These are phyloP conservation scores for Monoplex corrugatus DNA, from an alignment of 2,888 invertebrate genomes.

Conservation along the genomic window DNA sequence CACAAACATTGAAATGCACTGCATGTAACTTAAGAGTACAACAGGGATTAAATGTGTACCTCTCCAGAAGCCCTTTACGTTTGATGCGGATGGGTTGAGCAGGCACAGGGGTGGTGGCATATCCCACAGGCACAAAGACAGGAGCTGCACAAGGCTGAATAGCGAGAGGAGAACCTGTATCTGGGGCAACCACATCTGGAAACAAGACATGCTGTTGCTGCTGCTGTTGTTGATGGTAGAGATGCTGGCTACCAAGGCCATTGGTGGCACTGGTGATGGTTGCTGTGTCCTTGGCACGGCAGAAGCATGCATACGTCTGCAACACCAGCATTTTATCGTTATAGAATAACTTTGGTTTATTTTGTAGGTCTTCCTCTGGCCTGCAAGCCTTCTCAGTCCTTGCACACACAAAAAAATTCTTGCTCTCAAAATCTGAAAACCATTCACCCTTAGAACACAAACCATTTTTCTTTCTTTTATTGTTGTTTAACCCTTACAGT, in stretches of 20 bases:
- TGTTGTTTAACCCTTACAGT: no score
- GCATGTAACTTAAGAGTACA: no score
- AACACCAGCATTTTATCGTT: no score
- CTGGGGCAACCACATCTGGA: conserved; percentile 72
- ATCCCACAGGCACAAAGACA: conserved; percentile 66
- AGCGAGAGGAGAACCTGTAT: conserved; percentile 68
- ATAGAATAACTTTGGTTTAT: no score
- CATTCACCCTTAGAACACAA: no score
- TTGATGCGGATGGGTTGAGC: conserved; percentile 74
- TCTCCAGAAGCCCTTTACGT: conserved; percentile 77
- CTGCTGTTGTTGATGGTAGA: conserved; percentile 39
- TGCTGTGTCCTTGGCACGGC: conserved; percentile 58
- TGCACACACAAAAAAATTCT: no score
- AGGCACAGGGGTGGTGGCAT: conserved; percentile 69
- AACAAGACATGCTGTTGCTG: conserved; percentile 72
- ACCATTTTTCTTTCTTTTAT: no score
- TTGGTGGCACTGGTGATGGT: conserved; percentile 59
- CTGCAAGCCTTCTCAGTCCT: no score
- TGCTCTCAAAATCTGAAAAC: no score
- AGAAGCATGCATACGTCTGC: conserved; percentile 70
- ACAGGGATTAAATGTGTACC: no score
- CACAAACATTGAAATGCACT: no score
- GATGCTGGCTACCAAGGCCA: conserved; percentile 57
- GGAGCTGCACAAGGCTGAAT: conserved; percentile 73
- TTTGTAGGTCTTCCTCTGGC: no score